These are phyloP conservation scores for Drosophila persimilis DNA, from an alignment of 1,140 invertebrate genomes.

Conservation along the genomic window DNA sequence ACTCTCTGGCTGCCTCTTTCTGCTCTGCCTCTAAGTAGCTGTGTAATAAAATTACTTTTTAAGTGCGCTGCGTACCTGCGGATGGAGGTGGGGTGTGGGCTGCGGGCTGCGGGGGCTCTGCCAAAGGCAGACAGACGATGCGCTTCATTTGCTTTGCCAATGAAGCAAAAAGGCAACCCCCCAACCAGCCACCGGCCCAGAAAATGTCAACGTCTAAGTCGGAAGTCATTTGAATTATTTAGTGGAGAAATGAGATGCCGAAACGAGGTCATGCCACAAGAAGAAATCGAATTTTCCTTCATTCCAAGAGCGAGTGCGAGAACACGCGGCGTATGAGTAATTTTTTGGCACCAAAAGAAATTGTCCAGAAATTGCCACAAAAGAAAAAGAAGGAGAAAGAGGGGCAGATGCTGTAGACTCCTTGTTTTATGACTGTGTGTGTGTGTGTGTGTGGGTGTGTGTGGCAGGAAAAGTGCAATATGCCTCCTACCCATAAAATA, in stretches of 20 bases:
- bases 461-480: constrained; percentile 47
- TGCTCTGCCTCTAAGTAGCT: constrained; percentile 58
- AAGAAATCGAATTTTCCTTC: not conserved
- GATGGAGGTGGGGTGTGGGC: not conserved
- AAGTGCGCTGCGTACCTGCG: constrained; percentile 64
- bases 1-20: not conserved
- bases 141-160: constrained; percentile 56
- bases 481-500: constrained; percentile 65
- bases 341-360: constrained; percentile 2
- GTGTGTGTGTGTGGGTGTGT: not conserved
- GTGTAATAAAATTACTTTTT: constrained; percentile 80
- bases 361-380: constrained; percentile 14
- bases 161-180: constrained; percentile 8
- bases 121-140: not conserved
- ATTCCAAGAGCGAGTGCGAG: not conserved
- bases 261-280: not conserved
- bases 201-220: constrained; percentile 67
- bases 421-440: constrained; percentile 25
- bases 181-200: not conserved
- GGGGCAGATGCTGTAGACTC: not conserved
- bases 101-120: too few species aligned
- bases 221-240: constrained; percentile 78
- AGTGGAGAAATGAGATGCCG: constrained; percentile 18
- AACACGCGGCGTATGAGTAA: constrained; percentile 43
- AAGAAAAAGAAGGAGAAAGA: not conserved